Percentiles rank a stretch among this genome's conserved stretches.
phyloP scores from a whole-genome alignment of 1,140 invertebrate genomes.

The Papilio polyxenes region DNA sequence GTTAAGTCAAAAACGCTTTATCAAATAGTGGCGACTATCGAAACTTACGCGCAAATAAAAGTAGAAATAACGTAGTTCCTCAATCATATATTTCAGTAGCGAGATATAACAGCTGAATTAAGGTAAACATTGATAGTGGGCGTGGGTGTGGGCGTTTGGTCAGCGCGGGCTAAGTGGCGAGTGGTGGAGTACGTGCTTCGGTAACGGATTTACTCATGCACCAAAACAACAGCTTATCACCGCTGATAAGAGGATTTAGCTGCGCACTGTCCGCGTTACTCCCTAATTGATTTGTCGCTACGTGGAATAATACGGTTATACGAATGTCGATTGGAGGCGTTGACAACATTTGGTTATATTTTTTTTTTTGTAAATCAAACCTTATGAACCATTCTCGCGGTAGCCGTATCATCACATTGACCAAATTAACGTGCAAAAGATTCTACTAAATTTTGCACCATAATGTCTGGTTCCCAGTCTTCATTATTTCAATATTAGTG shows the following conservation, averaged over 20 bases:
- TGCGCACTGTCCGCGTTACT: background rate
- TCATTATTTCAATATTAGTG: too few relatives aligned
- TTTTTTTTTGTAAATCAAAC: too few relatives aligned
- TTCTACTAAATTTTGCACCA: too few relatives aligned
- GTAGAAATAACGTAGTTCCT: background rate
- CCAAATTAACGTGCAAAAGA: too few relatives aligned
- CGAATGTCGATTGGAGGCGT: background rate
- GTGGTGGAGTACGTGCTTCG: background rate
- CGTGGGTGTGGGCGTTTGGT: background rate
- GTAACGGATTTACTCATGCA: background rate
- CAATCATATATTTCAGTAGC: background rate
- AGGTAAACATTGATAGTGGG: background rate
- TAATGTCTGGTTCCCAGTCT: too few relatives aligned
- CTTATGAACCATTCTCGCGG: too few relatives aligned
- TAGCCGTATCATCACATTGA: too few relatives aligned
- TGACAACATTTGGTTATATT: background rate
- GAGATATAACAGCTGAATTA: background rate
- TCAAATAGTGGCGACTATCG: too few relatives aligned
- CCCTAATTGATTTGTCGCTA: background rate
- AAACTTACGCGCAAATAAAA: too few relatives aligned
- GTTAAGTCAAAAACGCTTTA: too few relatives aligned
- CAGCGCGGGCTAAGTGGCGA: background rate
- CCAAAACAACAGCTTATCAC: conserved; percentile 3
- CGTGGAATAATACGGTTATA: background rate
- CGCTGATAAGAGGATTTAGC: background rate